Conservation (phyloP, 2,888 invertebrate species). For the Cephus rjabovi region DNA sequence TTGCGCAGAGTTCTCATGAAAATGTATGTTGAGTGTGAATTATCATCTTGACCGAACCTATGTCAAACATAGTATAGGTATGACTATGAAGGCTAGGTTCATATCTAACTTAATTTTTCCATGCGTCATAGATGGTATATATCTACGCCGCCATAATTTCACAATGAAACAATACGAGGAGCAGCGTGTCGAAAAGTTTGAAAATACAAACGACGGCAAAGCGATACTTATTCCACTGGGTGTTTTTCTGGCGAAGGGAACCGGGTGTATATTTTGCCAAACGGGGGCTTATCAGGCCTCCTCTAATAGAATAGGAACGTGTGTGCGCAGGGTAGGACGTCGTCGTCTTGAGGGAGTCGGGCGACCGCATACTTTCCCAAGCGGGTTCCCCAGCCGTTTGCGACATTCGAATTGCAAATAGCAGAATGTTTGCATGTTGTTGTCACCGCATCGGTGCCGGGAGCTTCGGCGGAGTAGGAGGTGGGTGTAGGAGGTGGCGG, state of each 20-base stretch:
- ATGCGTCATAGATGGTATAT: not conserved
- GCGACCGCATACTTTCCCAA: conserved; percentile 32
- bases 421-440: conserved; percentile 67
- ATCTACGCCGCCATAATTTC: not conserved
- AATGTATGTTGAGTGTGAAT: not conserved
- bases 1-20: not conserved
- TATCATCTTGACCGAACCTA: not conserved
- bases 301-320: conserved; percentile 54
- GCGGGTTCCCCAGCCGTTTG: conserved; percentile 50
- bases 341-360: conserved; percentile 23
- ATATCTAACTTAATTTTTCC: not conserved
- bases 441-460: conserved; percentile 61
- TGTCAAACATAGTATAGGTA: not conserved
- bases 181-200: not conserved
- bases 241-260: not conserved
- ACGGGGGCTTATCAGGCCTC: conserved; percentile 58
- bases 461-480: conserved; percentile 18
- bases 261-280: conserved; percentile 35
- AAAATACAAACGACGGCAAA: not conserved
- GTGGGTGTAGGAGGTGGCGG: conserved; percentile 21
- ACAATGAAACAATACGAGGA: not conserved
- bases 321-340: conserved; percentile 13
- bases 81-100: not conserved
- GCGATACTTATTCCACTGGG: not conserved
- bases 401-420: conserved; percentile 67